These are phyloP conservation scores for Autographa pulchrina DNA, from an alignment of 2,888 invertebrate genomes.

Conservation along the genomic window DNA sequence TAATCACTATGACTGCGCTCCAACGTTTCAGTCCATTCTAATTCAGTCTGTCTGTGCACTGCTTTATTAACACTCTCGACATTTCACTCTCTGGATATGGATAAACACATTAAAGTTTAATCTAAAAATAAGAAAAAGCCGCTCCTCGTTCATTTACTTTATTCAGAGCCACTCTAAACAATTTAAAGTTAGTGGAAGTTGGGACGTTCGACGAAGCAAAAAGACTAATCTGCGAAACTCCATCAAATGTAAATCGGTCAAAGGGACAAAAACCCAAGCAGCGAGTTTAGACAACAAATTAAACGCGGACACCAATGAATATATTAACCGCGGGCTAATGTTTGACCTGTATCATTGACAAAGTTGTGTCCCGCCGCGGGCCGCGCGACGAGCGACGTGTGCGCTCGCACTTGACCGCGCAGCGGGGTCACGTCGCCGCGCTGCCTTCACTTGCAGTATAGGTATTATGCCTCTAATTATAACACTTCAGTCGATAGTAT, in stretches of 20 bases:
- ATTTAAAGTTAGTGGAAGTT: constrained; percentile 60
- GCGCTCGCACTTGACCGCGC: too few relatives aligned
- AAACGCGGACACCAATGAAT: constrained; percentile 70
- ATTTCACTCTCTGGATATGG: constrained; percentile 38
- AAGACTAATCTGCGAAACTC: constrained; percentile 65
- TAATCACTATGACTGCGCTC: background rate
- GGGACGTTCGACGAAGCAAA: constrained; percentile 48
- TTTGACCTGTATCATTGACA: constrained; percentile 71
- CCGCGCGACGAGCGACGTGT: too few relatives aligned
- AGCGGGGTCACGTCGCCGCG: too few relatives aligned
- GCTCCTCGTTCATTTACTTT: constrained; percentile 49
- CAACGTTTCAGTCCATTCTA: background rate
- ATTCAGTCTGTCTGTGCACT: background rate
- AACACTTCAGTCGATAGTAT: too few relatives aligned
- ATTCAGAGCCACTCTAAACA: constrained; percentile 56
- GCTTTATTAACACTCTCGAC: background rate
- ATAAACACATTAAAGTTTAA: constrained; percentile 27
- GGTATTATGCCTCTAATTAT: too few relatives aligned
- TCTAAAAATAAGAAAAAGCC: constrained; percentile 31
- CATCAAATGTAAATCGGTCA: constrained; percentile 68
- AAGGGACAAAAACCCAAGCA: constrained; percentile 55
- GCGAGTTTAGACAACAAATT: constrained; percentile 66
- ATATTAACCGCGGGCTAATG: constrained; percentile 70
- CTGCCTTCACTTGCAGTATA: too few relatives aligned
- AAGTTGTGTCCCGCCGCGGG: constrained; percentile 58